Conservation (phyloP, 2,113 vertebrate genomes). For the Phrynosoma platyrhinos region DNA sequence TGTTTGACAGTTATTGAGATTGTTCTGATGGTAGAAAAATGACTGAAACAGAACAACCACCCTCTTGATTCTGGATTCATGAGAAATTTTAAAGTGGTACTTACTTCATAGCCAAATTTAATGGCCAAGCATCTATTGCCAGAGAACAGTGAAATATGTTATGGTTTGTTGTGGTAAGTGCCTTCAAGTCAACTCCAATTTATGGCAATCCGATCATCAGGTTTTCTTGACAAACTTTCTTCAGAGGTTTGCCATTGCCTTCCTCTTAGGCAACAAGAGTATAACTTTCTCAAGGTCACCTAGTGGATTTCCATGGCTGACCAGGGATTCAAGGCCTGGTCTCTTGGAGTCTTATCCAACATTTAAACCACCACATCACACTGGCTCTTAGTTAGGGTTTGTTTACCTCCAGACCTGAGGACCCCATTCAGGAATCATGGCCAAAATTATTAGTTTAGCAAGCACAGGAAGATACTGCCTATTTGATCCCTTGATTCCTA, state of each 20-base stretch:
- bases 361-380: too few species aligned
- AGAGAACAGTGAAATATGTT: background rate
- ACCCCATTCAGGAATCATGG: background rate
- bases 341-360: too few species aligned
- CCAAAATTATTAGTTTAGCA: background rate
- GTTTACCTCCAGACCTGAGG: background rate
- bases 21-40: background rate
- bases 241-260: too few species aligned
- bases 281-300: too few species aligned
- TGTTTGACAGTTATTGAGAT: fast-evolving
- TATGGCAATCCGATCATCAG: too few species aligned
- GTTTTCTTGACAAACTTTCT: too few species aligned
- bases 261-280: too few species aligned
- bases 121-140: background rate
- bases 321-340: too few species aligned
- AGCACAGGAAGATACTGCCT: background rate
- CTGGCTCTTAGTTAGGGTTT: too few species aligned
- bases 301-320: too few species aligned
- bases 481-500: background rate
- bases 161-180: too few species aligned
- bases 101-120: background rate
- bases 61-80: fast-evolving
- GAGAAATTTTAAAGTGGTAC: background rate
- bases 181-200: too few species aligned
- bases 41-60: background rate